Conservation (phyloP, 2,888 invertebrate species). For the Ryuthela nishihirai region DNA sequence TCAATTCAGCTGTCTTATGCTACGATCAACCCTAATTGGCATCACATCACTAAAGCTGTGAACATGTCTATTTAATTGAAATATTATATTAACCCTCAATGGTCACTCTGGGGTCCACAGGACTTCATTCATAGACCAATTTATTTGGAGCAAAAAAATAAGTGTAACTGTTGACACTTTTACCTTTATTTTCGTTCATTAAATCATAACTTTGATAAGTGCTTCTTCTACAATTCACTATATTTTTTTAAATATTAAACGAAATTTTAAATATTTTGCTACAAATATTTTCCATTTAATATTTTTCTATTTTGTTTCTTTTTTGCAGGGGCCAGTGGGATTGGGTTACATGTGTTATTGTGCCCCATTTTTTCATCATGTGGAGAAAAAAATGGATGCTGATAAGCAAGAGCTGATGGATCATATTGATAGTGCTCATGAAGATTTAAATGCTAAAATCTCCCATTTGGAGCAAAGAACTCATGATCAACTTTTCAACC, state of each 20-base stretch:
- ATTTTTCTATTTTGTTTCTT: not conserved
- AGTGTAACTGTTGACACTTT: too few relatives aligned
- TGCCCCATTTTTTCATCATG: conserved; percentile 82
- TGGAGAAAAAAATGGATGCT: conserved; percentile 72
- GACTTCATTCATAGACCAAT: too few relatives aligned
- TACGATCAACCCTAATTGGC: too few relatives aligned
- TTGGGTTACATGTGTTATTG: conserved; percentile 90
- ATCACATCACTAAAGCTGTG: too few relatives aligned
- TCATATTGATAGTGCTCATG: conserved; percentile 70
- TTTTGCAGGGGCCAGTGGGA: conserved; percentile 74
- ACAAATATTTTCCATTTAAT: not conserved
- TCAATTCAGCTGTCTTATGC: too few relatives aligned
- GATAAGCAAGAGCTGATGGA: conserved; percentile 75
- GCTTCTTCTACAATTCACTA: not conserved
- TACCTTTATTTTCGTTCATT: too few relatives aligned
- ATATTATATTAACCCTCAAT: too few relatives aligned
- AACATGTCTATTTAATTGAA: too few relatives aligned
- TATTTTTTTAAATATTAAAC: not conserved
- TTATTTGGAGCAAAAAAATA: too few relatives aligned
- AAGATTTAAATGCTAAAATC: conserved; percentile 73
- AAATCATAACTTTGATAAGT: not conserved
- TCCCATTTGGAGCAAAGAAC: conserved; percentile 71
- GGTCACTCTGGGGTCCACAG: too few relatives aligned
- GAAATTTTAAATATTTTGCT: not conserved
- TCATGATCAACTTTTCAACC: conserved; percentile 78